phyloP scores from a whole-genome alignment of 2,797 vertebrate species.

The Melanotaenia pygmaea region DNA sequence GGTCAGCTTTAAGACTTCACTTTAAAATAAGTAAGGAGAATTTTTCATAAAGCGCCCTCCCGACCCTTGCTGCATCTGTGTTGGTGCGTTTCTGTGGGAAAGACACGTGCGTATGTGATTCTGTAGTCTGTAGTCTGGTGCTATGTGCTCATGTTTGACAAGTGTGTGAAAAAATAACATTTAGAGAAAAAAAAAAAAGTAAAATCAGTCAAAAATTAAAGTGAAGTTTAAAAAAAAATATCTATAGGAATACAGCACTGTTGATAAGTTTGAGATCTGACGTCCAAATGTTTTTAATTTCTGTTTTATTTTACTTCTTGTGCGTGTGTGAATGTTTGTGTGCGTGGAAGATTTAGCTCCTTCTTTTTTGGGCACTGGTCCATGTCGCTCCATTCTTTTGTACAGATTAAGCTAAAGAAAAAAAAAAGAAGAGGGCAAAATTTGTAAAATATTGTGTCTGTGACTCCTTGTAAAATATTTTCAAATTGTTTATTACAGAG shows the following conservation, averaged over 20 bases:
- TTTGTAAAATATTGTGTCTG: constrained; percentile 99
- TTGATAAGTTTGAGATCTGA: constrained; percentile 84
- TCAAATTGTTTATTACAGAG: constrained; percentile 99
- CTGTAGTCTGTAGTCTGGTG: constrained; percentile 99
- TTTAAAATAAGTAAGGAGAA: constrained; percentile 32
- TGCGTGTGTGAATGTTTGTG: constrained; percentile 71
- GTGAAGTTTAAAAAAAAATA: constrained; percentile 83
- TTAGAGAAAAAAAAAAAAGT: constrained; percentile 66
- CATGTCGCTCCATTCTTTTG: constrained; percentile 91
- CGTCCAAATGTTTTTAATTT: constrained; percentile 75
- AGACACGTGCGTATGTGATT: constrained; percentile 93
- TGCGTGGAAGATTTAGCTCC: constrained; percentile 79
- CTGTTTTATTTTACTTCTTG: constrained; percentile 60
- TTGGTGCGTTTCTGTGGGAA: constrained; percentile 87
- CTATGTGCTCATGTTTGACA: constrained; percentile 88
- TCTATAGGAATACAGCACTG: constrained; percentile 81
- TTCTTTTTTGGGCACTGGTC: constrained; percentile 82
- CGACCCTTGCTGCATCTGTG: constrained; percentile 76
- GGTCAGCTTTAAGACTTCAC: constrained; percentile 48
- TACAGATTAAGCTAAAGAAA: constrained; percentile 90
- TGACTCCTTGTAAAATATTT: constrained; percentile 99
- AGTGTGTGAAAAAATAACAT: constrained; percentile 83
- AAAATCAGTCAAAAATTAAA: constrained; percentile 85
- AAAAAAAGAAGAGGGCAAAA: constrained; percentile 86
- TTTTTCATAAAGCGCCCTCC: constrained; percentile 55